Base-by-base conservation (phyloP, 2,113 vertebrate species). In the Nestor notabilis region DNA sequence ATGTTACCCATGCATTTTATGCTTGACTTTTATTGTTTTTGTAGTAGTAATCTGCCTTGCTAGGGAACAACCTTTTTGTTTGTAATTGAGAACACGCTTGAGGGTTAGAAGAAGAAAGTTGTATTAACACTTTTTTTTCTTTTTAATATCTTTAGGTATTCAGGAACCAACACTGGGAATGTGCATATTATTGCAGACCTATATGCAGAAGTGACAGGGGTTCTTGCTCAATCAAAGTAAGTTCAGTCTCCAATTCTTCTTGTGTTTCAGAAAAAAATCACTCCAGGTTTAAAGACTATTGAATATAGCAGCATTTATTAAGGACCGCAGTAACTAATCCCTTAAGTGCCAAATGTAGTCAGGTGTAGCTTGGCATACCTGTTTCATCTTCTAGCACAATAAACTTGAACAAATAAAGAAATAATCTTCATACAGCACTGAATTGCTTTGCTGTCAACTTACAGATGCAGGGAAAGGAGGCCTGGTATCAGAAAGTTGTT, bases 161-260 rank as follows among this genome's bases (percentile, higher is more conserved):
- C 99, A 97, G 99, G 99, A 98, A 99, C 99, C 97, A 99, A 99
- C 98, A 99, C 99, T 98, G 99, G 99, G 97, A 99, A 99, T 78
- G 99, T 99, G 96, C 99, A 99, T 98, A 99, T 99, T 98, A 99
- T 99, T 95, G 99, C 99, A 96, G 99, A 99, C 97, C 98, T 99
- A 90, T 99, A 99, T 83, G 99, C 99, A 71, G 99, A 99, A 98
- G 99, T 99, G 95, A 99, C 99, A 81, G 99, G 99, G 35, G 98
- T 99, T 97, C 99, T 99, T 94, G 99, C 99, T 91, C 99, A 99
- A 70, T 99, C 99, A 87, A 99, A 99, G 99, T 99, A 98, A 98
- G 98, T 39, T 81, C 24, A 46, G 20, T 83, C 31, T 95, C 49
- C 56, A 31, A 37, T 6, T 92, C 14, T 53, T 78, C 18, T 9